Conservation (phyloP, 2,888 invertebrate genomes). For the Lomographa bimaculata region DNA sequence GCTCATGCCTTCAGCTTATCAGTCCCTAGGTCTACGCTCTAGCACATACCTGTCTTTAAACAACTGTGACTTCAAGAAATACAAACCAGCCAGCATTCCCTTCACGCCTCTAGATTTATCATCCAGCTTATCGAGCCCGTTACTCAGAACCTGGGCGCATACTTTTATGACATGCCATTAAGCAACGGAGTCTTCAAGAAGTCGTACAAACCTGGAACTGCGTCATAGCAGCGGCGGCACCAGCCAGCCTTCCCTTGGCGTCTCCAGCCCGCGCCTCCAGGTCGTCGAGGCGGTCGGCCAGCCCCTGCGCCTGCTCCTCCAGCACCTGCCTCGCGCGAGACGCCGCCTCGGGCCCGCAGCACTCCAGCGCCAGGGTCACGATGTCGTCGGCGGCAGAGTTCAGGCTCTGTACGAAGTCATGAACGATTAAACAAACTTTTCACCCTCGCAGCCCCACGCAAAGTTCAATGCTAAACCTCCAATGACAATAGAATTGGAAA, state of each 20-base stretch:
- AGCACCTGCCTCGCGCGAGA: conserved; percentile 90
- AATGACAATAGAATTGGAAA: too few species aligned
- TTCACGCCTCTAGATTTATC: conserved; percentile 90
- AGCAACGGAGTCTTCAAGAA: too few species aligned
- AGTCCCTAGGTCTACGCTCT: too few species aligned
- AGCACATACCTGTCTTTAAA: too few species aligned
- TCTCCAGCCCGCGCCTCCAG: conserved; percentile 90
- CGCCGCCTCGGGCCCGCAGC: conserved; percentile 89
- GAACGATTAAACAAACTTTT: neutral
- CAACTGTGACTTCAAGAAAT: too few species aligned
- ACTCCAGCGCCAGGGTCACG: conserved; percentile 72
- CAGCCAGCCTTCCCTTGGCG: conserved; percentile 90
- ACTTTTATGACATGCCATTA: too few species aligned
- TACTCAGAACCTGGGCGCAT: conserved; percentile 90
- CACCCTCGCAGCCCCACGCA: too few species aligned
- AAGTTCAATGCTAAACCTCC: too few species aligned
- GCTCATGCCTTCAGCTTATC: too few species aligned
- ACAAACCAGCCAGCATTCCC: conserved; percentile 91
- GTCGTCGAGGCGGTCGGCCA: conserved; percentile 90
- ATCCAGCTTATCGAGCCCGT: conserved; percentile 90
- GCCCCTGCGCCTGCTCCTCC: conserved; percentile 88
- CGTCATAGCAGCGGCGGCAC: conserved; percentile 93
- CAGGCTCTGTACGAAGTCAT: conserved; percentile 75
- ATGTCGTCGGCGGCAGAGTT: conserved; percentile 89
- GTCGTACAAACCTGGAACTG: conserved; percentile 90